These are phyloP conservation scores for Hephaestus fuliginosus DNA, from an alignment of 2,797 vertebrate species.

Conservation along the genomic window DNA sequence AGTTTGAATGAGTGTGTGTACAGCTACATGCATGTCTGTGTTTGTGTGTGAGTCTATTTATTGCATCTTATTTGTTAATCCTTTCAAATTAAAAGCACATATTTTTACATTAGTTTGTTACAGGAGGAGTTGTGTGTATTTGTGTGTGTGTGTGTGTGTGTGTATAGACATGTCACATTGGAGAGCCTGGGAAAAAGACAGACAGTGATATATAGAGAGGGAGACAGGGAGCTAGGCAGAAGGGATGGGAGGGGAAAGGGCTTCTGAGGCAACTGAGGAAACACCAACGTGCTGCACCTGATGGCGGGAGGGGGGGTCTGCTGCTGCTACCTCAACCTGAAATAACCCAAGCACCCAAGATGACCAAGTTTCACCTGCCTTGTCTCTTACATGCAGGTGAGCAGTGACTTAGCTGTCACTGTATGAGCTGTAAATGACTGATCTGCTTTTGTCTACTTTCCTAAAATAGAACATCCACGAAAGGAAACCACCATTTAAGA, in stretches of 20 bases:
- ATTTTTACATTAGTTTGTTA: neutral
- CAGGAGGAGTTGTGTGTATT: neutral
- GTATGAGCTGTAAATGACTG: neutral
- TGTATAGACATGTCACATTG: constrained; percentile 31
- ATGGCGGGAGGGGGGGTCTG: constrained; percentile 16
- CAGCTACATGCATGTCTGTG: neutral
- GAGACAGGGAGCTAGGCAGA: neutral
- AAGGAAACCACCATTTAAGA: neutral
- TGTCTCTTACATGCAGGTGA: constrained; percentile 6
- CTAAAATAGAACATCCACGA: neutral
- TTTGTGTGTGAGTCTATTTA: constrained; percentile 15
- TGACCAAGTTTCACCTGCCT: constrained; percentile 1
- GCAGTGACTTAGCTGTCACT: neutral
- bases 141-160: constrained; percentile 3
- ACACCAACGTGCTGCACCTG: constrained; percentile 40
- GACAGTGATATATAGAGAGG: constrained; percentile 2
- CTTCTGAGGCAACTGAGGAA: constrained; percentile 59
- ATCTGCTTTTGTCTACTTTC: neutral
- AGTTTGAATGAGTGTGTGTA: constrained; percentile 28
- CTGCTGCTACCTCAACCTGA: constrained; percentile 41
- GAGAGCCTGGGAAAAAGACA: constrained; percentile 18
- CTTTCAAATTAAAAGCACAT: constrained; percentile 17
- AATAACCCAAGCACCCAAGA: constrained; percentile 27
- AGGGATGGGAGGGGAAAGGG: constrained; percentile 12
- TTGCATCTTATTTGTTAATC: constrained; percentile 26